phyloP scores from a whole-genome alignment of 2,888 invertebrate species.

The Torymus tubicola region DNA sequence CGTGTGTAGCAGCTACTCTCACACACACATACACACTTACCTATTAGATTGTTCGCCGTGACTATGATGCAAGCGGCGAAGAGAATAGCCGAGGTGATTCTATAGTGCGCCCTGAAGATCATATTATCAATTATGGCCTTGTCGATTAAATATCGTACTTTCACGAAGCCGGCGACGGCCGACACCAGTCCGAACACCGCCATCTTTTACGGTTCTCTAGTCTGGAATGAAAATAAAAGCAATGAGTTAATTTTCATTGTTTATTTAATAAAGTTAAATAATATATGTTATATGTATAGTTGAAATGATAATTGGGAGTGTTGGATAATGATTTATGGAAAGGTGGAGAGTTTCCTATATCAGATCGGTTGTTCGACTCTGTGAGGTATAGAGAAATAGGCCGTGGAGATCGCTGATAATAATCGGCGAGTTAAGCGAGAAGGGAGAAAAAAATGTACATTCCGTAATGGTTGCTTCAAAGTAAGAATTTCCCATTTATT shows the following conservation, averaged over 20 bases:
- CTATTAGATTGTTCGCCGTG: constrained; percentile 92
- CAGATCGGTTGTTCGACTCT: neutral
- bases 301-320: too few relatives aligned
- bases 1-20: too few relatives aligned
- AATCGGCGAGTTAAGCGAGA: neutral
- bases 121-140: constrained; percentile 93
- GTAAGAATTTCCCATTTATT: constrained; percentile 50
- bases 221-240: constrained; percentile 51
- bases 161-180: constrained; percentile 92
- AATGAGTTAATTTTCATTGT: too few relatives aligned
- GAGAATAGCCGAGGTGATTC: constrained; percentile 90
- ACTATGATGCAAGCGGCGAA: constrained; percentile 92
- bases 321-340: too few relatives aligned
- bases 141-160: constrained; percentile 92
- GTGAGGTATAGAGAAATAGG: neutral
- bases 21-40: constrained; percentile 78
- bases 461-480: constrained; percentile 34
- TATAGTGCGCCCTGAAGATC: constrained; percentile 92
- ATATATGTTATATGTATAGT: too few relatives aligned
- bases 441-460: constrained; percentile 33
- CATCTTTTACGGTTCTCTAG: constrained; percentile 78
- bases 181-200: constrained; percentile 90
- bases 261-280: too few relatives aligned
- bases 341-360: too few relatives aligned
- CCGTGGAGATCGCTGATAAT: constrained; percentile 21